Percentiles rank a stretch among this genome's conserved stretches.
phyloP scores from a whole-genome alignment of 2,797 vertebrate genomes.

The Malacoraja senta region DNA sequence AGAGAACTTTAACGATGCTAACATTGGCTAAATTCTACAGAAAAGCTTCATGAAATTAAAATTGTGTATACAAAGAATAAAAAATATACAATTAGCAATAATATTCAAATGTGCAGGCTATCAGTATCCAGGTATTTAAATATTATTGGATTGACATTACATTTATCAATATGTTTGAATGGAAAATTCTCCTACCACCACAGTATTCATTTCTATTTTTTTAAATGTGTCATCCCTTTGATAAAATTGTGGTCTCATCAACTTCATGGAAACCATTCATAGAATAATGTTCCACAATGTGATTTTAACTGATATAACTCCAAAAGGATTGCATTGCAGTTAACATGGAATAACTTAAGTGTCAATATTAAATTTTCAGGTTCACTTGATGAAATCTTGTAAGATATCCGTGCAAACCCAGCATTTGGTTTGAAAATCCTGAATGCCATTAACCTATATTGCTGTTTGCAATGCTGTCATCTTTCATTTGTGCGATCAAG shows the following conservation, averaged over 20 bases:
- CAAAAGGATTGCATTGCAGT: conserved; percentile 19
- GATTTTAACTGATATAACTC: background rate
- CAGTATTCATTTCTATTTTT: background rate
- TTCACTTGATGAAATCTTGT: background rate
- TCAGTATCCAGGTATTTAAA: background rate
- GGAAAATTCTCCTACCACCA: background rate
- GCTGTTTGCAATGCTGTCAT: background rate
- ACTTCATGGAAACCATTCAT: background rate
- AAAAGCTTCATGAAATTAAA: background rate
- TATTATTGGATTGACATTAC: background rate
- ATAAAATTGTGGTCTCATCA: background rate
- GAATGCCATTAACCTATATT: conserved; percentile 27
- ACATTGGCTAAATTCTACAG: background rate
- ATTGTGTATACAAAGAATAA: conserved; percentile 1
- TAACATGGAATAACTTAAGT: background rate
- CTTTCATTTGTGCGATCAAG: conserved; percentile 8
- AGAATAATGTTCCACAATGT: background rate
- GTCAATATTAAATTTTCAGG: background rate
- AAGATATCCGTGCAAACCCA: background rate
- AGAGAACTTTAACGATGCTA: background rate
- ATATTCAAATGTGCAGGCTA: background rate
- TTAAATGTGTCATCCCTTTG: background rate
- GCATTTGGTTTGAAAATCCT: background rate
- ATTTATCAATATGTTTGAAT: background rate
- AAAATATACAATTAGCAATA: background rate